Evolutionary conservation across 2,797 vertebrate genomes (phyloP), one percentile per base, ranked within the genome.

Genomic region (Glyptemys insculpta): DNA sequence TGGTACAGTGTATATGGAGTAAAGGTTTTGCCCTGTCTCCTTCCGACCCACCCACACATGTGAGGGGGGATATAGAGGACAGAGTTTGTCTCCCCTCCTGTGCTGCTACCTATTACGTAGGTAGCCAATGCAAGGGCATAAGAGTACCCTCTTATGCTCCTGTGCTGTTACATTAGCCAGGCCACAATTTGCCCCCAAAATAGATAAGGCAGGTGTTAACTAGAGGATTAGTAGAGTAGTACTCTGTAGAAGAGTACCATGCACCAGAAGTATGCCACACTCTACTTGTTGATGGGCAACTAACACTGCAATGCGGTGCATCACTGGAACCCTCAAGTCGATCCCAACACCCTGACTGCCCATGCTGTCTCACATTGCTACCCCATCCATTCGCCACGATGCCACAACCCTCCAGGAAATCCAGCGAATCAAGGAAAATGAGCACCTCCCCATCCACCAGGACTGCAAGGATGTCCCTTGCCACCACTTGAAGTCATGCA

Each of bases 1-100:
- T 29, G 3, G 3, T 34, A n/a, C 52, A 47, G n/a, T 34, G 52
- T 54, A 1, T 2, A 37, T 2, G 54, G 4, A 72, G 21, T 5
- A 65, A 4, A 59, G 37, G 12, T 81, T 23, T 34, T 31, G 1
- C 37, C n/a, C 50, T 79, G 10, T 5, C 23, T 76, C 23, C 4
- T 44, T 47, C 27, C 3, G 5, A 29, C 72, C 72, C 44, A 7
- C 37, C 5, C 68, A 14, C 14, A 12, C 14, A 15, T 8, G 2
- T 47, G 21, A 47, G 12, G 4, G 14, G 23, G 6, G 7, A 47
- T 27, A 27, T 8, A 47, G 31, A 68, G 29, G 18, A 21, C n/a
- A 68, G 37, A 76, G 72, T 29, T 76, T 76, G 41, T 29, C 44
- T 76, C 27, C 12, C 41, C 23, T 76, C 72, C 41, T 76, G 72